Base-by-base conservation (phyloP, 2,797 vertebrate genomes). In the Melanotaenia parkinsoni region DNA sequence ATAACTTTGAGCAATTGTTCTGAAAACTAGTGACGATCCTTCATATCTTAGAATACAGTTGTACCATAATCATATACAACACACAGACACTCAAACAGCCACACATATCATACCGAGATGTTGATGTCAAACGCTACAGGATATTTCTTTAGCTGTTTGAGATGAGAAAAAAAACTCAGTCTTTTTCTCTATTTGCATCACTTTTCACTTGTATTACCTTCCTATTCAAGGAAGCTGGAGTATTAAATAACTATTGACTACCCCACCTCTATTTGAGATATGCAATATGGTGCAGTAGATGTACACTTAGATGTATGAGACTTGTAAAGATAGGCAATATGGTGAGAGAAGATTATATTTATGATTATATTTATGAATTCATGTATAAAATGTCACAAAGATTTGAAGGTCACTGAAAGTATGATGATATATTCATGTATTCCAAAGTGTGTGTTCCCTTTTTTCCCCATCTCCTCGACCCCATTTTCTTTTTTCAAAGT, bases 231-330 rank as follows among this genome's bases (percentile, higher is more conserved):
- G 74, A 80, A 77, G 67, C 47, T 11, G 22, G 75, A 74, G 59
- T 45, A 75, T 68, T 72, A 81, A 74, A 81, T 70, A 33, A 80
- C 22, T 83, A 72, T 70, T 72, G 77, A 81, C 63, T 22, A 43
- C 37, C 60, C 76, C 68, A 47, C 20, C 74, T 68, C 71, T n/a
- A 80, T 85, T 79, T 3, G 68, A 91, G 75, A 92, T 91, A 91
- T 91, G 91, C 91, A 91, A 89, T 82, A 89, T 84, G 82, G 83
- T 85, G 59, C 50, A 76, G 82, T 89, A 86, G 79, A 86, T 83
- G 85, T 89, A 83, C 81, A 87, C 82, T 74, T 83, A 79, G 88
- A 85, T 79, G 88, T 89, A 74, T 86, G 86, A 85, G 85, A 86
- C 70, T 82, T 64, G 51, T 86, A 80, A 77, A 86, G 85, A 77